phyloP scores from a whole-genome alignment of 2,797 vertebrate genomes.

The Crocodylus rhombifer region DNA sequence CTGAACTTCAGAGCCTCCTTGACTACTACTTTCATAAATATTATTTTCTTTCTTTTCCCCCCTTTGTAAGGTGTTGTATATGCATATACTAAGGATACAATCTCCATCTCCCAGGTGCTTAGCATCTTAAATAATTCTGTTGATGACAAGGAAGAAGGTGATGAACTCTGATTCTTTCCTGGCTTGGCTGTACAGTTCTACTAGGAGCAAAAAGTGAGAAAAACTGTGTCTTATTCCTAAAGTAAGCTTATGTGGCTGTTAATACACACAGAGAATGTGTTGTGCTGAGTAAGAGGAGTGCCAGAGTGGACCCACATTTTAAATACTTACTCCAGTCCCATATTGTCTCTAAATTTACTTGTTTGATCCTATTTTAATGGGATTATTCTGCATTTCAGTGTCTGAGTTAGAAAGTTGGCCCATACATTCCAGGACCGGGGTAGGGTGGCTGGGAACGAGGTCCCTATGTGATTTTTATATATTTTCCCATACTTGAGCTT shows the following conservation, averaged over 20 bases:
- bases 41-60: background rate
- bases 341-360: background rate
- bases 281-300: background rate
- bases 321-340: background rate
- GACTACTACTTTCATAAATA: slow-evolving; percentile 27
- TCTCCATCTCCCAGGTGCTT: background rate
- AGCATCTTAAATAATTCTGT: background rate
- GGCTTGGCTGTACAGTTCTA: background rate
- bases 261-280: background rate
- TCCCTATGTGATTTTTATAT: background rate
- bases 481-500: background rate
- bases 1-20: background rate
- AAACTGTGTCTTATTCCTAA: background rate
- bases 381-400: background rate
- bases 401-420: background rate
- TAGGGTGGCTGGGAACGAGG: background rate
- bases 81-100: background rate
- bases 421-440: background rate
- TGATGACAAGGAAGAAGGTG: background rate
- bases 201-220: background rate
- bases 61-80: background rate
- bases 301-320: background rate
- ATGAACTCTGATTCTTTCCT: background rate
- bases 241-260: background rate
- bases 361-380: background rate